A percentile compares a stretch with the other conserved stretches of the same genome.
These are phyloP conservation scores for Colletes gigas DNA, from an alignment of 1,140 invertebrate genomes.

Conservation along the genomic window DNA sequence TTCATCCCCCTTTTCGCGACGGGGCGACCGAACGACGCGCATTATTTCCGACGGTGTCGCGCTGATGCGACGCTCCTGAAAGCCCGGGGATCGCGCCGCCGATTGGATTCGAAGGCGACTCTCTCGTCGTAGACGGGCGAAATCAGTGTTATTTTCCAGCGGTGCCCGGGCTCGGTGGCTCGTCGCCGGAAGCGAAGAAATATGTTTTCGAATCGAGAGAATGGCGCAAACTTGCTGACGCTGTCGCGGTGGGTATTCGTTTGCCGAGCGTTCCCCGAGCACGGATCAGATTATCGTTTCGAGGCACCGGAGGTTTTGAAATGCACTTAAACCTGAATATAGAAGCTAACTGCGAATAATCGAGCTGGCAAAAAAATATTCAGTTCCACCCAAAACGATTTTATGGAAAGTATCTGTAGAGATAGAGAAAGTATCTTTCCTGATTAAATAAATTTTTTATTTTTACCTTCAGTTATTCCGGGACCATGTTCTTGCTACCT, in stretches of 20 bases:
- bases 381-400: too few species aligned
- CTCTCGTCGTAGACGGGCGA: not conserved
- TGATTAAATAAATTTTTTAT: too few species aligned
- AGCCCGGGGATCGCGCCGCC: not conserved
- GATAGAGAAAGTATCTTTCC: too few species aligned
- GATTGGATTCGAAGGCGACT: slow-evolving; percentile 30
- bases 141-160: not conserved
- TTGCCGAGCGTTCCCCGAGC: not conserved
- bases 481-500: too few species aligned
- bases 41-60: slow-evolving; percentile 7
- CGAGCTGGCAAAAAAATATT: too few species aligned
- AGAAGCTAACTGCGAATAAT: too few species aligned
- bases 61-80: not conserved
- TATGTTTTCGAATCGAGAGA: not conserved
- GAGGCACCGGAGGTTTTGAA: not conserved
- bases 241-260: not conserved
- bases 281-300: not conserved
- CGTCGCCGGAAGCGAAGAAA: not conserved
- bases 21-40: not conserved
- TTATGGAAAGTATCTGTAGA: too few species aligned
- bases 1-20: not conserved
- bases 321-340: too few species aligned
- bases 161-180: not conserved
- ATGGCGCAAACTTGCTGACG: not conserved
- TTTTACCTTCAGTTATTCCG: too few species aligned